phyloP scores from a whole-genome alignment of 1,140 invertebrate species.

The Oncopeltus fasciatus region DNA sequence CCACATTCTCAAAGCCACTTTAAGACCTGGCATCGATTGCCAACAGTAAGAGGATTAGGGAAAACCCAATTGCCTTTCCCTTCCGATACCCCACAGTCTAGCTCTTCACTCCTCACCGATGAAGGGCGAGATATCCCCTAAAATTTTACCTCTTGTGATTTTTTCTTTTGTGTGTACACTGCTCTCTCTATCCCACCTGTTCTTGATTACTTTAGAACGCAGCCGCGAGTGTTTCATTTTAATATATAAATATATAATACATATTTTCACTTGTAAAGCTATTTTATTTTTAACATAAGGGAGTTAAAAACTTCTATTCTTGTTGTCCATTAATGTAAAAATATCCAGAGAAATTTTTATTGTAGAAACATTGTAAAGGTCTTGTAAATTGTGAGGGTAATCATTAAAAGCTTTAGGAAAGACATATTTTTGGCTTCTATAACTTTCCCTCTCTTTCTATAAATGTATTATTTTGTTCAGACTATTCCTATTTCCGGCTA shows the following conservation, averaged over 20 bases:
- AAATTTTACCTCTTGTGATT: too few species aligned
- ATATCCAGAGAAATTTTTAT: neutral
- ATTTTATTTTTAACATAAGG: neutral
- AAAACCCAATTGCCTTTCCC: too few species aligned
- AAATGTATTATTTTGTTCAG: neutral
- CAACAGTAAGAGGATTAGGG: too few species aligned
- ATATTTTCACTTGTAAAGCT: neutral
- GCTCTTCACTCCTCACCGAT: too few species aligned
- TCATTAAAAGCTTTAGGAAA: neutral
- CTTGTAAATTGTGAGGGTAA: neutral
- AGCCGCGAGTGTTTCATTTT: too few species aligned
- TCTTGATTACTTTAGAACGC: too few species aligned
- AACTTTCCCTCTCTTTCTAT: neutral
- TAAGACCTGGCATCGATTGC: too few species aligned
- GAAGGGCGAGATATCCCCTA: too few species aligned
- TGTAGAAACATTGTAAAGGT: neutral
- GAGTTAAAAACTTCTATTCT: neutral
- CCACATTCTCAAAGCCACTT: too few species aligned
- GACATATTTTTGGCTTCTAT: neutral
- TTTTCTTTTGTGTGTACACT: too few species aligned
- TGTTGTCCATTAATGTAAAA: neutral
- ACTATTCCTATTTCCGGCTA: constrained; percentile 4
- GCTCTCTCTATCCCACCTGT: too few species aligned
- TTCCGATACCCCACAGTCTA: too few species aligned
- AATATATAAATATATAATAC: neutral